Percentiles rank a stretch among this genome's conserved stretches.
These are phyloP conservation scores for Scortum barcoo DNA, from an alignment of 2,113 vertebrate species.

Conservation along the genomic window DNA sequence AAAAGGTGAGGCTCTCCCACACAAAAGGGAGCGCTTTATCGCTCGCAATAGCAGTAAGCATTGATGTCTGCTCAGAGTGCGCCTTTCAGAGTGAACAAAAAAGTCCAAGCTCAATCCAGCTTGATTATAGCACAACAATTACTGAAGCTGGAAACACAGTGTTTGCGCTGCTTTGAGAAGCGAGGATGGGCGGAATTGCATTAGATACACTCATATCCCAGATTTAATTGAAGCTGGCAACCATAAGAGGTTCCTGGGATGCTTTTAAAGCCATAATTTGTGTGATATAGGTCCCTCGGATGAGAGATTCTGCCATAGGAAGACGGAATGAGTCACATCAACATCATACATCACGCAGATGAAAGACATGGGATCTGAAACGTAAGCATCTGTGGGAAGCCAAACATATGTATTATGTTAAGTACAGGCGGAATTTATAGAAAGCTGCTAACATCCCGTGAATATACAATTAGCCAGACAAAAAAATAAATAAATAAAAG, in stretches of 20 bases:
- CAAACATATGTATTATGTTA: slow-evolving; percentile 30
- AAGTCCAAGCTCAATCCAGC: slow-evolving; percentile 38
- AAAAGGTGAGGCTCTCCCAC: slow-evolving; percentile 43
- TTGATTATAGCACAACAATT: slow-evolving; percentile 61
- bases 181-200: slow-evolving; percentile 45
- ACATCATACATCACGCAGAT: slow-evolving; percentile 22
- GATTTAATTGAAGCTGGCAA: slow-evolving; percentile 67
- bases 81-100: slow-evolving; percentile 60
- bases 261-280: slow-evolving; percentile 52
- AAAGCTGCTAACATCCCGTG: slow-evolving; percentile 52
- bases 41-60: slow-evolving; percentile 1
- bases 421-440: slow-evolving; percentile 5
- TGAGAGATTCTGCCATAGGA: slow-evolving; percentile 37
- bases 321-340: slow-evolving; percentile 39
- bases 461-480: slow-evolving; percentile 53
- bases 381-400: background rate
- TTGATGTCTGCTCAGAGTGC: slow-evolving; percentile 31
- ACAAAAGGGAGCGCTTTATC: slow-evolving; percentile 28
- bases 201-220: slow-evolving; percentile 54
- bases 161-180: slow-evolving; percentile 46
- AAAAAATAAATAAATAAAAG: no score
- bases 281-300: slow-evolving; percentile 33
- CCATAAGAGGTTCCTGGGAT: slow-evolving; percentile 37
- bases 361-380: background rate
- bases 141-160: slow-evolving; percentile 36